Evolutionary conservation across 2,797 vertebrate genomes (phyloP).

Genomic region (Gila robusta): DNA sequence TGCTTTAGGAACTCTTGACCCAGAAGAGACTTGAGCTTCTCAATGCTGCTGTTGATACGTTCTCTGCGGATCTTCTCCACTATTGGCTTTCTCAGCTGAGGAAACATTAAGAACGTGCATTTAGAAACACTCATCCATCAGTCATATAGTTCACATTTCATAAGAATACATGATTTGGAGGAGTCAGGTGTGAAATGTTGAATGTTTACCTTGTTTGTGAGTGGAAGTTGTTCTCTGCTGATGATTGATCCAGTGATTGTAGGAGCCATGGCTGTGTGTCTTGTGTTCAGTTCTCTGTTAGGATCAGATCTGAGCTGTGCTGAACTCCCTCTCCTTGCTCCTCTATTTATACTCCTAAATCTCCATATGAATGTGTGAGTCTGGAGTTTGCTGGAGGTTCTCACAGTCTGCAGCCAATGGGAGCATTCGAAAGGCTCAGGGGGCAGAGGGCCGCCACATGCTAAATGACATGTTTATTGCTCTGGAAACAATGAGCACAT

Average conservation of each 20-base stretch:
- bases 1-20: conserved; percentile 77
- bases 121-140: conserved; percentile 19
- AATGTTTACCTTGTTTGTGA: conserved; percentile 80
- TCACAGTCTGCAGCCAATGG: conserved; percentile 86
- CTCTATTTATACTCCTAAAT: conserved; percentile 77
- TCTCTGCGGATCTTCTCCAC: conserved; percentile 88
- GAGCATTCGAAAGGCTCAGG: conserved; percentile 47
- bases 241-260: conserved; percentile 71
- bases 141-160: background rate
- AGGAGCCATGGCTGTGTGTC: conserved; percentile 78
- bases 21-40: conserved; percentile 84
- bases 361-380: conserved; percentile 80
- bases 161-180: background rate
- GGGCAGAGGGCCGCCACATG: conserved; percentile 58
- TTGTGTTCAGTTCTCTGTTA: conserved; percentile 60
- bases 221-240: conserved; percentile 74
- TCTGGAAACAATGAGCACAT: conserved; percentile 74
- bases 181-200: background rate
- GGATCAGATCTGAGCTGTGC: conserved; percentile 70
- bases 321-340: conserved; percentile 60
- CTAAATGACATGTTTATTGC: conserved; percentile 81
- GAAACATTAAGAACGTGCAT: conserved; percentile 35
- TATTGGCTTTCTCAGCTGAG: conserved; percentile 85
- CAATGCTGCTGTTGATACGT: conserved; percentile 82
- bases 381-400: conserved; percentile 78